These are phyloP conservation scores for Lysiphlebus fabarum DNA, from an alignment of 1,140 invertebrate genomes.

Conservation along the genomic window DNA sequence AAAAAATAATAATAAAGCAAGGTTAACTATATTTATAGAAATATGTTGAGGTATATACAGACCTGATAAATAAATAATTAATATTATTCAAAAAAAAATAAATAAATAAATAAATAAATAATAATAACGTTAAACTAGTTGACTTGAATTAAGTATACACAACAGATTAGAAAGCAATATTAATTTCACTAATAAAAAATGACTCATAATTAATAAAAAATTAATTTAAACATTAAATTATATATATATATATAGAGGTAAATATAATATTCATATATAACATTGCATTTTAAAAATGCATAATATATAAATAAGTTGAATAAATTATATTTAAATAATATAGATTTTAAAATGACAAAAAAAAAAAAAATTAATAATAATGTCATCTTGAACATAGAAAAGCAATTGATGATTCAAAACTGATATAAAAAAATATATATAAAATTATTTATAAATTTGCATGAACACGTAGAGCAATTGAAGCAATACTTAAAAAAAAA, in stretches of 20 bases:
- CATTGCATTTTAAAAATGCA: not conserved
- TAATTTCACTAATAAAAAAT: not conserved
- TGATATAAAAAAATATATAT: constrained; percentile 29
- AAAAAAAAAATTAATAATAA: not conserved
- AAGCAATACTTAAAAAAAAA: constrained; percentile 48
- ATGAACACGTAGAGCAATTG: constrained; percentile 47
- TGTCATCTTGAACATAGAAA: constrained; percentile 8
- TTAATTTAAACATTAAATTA: constrained; percentile 11
- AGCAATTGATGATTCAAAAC: constrained; percentile 18
- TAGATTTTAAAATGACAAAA: not conserved
- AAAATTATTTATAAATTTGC: constrained; percentile 33
- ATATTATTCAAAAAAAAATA: not conserved
- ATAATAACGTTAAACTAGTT: constrained; percentile 12
- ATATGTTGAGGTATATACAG: constrained; percentile 40
- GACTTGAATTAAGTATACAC: constrained; percentile 4
- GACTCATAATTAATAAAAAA: not conserved
- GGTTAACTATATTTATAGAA: constrained; percentile 55
- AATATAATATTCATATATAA: constrained; percentile 1
- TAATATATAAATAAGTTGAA: no score
- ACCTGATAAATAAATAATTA: constrained; percentile 36
- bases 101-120: constrained; percentile 16
- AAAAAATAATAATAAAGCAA: constrained; percentile 31
- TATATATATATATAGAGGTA: not conserved
- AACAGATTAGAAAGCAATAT: constrained; percentile 5
- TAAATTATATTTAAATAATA: not conserved